Percentiles rank a stretch among this genome's conserved stretches.
Evolutionary conservation across 2,888 invertebrate species (phyloP).

Genomic region (Oxytorus armatus): DNA sequence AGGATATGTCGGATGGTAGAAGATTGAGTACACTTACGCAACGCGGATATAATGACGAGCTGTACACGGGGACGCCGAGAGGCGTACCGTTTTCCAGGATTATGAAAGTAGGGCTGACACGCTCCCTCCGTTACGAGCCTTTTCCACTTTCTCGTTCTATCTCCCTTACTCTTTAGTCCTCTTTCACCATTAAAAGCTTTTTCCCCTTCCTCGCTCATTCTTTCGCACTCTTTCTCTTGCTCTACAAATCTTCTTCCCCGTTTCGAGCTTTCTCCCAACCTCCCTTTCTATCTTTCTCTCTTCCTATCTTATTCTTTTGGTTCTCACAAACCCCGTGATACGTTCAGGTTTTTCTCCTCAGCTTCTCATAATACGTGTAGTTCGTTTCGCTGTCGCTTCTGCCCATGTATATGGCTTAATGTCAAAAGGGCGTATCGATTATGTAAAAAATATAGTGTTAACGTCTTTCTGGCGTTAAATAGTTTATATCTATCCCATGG

Average conservation of each 20-base stretch:
- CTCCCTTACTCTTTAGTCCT: constrained; percentile 11
- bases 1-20: no score
- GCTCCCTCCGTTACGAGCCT: constrained; percentile 11
- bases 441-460: background rate
- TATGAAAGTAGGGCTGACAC: constrained; percentile 40
- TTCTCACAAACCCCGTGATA: background rate
- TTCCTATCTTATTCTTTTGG: constrained; percentile 6
- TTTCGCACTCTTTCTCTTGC: background rate
- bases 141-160: constrained; percentile 5
- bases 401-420: background rate
- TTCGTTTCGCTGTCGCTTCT: constrained; percentile 11
- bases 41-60: constrained; percentile 16
- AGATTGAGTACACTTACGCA: constrained; percentile 26
- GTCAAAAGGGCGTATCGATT: background rate
- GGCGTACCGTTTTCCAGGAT: constrained; percentile 38
- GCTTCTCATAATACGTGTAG: constrained; percentile 7
- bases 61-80: constrained; percentile 1
- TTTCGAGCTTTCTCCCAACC: background rate
- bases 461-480: background rate
- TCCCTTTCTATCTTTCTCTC: background rate
- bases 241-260: constrained; percentile 5
- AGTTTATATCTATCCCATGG: background rate
- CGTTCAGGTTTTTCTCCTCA: constrained; percentile 16
- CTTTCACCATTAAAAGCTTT: background rate
- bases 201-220: background rate